Base-by-base conservation (phyloP, 2,113 vertebrate species). In the Nettapus auritus region DNA sequence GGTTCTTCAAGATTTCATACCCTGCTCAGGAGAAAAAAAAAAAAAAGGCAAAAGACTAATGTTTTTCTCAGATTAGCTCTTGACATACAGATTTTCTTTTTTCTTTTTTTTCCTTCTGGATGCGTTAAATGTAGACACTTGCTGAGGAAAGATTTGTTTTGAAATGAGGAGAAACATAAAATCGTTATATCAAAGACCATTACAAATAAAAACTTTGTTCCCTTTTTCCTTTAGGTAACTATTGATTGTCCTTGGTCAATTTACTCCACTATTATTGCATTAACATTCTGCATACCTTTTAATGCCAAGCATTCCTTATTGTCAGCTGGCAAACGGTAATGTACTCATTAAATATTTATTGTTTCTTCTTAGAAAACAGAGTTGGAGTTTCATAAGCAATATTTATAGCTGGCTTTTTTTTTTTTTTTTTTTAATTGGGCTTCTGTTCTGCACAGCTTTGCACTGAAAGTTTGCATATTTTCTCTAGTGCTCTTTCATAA, bases 161-260 rank as follows among this genome's bases (percentile, higher is more conserved):
- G 36, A 91, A 90, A 46, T 66, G 21, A 84, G 19, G 76, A 93
- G 25, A 79, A 84, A 88, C 70, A 14, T 59, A 73, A 67, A 85
- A 36, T 64, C 1, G 0, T 69, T 57, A 22, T 84, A 25, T 77
- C 77, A 62, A 59, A 80, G 40, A 63, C 52, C 19, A 53, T 28
- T 69, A 56, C 2, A 4, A 80, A 48, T 91, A 42, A 87, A 36
- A 91, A 23, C 36, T 87, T 53, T 86, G 59, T 95, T 92, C 53
- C 34, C 44, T 88, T 22, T 81, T 90, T 64, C 94, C 34, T 73
- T 44, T 97, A 99, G 99, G 98, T 99, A 94, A 99, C 99, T 22
- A 99, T 99, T 11, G 99, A 99, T 96, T 99, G 99, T 90, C 99
- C 99, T 3, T 99, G 99, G 99, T 99, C 99, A 2, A 99, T 99